Evolutionary conservation across 2,113 vertebrate species (phyloP), one percentile per base, ranked within the genome.

Genomic region (Nycticryphes semicollaris): DNA sequence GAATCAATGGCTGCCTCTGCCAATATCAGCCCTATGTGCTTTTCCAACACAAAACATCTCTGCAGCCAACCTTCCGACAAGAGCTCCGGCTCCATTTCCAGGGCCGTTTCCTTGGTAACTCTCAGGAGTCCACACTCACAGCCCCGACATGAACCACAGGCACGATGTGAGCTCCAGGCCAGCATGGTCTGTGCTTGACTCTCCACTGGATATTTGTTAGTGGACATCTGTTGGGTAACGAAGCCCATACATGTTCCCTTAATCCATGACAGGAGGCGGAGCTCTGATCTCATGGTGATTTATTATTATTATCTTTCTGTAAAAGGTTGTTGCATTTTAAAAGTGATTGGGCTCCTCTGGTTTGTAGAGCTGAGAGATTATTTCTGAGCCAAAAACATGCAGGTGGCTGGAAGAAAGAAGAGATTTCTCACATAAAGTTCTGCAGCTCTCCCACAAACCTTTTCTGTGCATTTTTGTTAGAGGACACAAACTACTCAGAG

Each of bases 101-200:
- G n/a, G 33, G 15, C 19, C 25, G 80, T 96, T 97, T 96, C 95
- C 95, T 84, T 96, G 96, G 96, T 84, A 97, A 96, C 95, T 87
- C 76, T 25, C 45, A 43, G 76, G 75, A 90, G 72, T 31, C 51
- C 74, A 31, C 4, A 3, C 3, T 45, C 22, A 33, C 35, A 67
- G 62, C 35, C 87, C 85, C n/a, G n/a, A 51, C 72, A 72, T 18
- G 9, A 80, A 51, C 68, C 66, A 23, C 15, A 5, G 9, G 51
- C 27, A 53, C 2, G 7, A 37, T 74, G 41, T 33, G 78, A 70
- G 33, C 57, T 80, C 33, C 72, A 57, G 37, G 72, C 33, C 72
- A 81, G 82, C 48, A 50, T 16, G 54, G 78, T 35, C 82, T 72
- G 17, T 5, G 12, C 67, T 70, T 47, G 33, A 60, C 39, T 28